Evolutionary conservation across 1,140 invertebrate genomes (phyloP).

Genomic region (Trissolcus basalis): DNA sequence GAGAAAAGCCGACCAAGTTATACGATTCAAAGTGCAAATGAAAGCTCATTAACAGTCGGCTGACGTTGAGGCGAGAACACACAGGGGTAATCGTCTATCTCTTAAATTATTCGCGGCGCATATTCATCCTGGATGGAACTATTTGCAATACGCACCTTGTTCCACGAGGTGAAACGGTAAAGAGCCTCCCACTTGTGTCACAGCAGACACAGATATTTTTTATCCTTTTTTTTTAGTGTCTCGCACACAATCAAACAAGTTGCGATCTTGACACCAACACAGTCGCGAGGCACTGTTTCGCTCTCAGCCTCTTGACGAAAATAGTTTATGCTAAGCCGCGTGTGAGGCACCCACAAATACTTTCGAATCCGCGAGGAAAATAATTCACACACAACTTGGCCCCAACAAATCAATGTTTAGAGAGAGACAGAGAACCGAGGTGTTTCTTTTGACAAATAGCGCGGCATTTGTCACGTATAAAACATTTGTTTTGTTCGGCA

Average conservation of each 20-base stretch:
- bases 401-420: constrained; percentile 1
- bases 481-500: background rate
- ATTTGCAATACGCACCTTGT: constrained; percentile 37
- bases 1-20: constrained; percentile 8
- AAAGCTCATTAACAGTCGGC: constrained; percentile 30
- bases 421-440: background rate
- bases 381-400: background rate
- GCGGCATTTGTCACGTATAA: constrained; percentile 13
- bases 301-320: constrained; percentile 55
- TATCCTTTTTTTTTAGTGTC: constrained; percentile 24
- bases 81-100: constrained; percentile 9
- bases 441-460: constrained; percentile 8
- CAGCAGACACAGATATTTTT: constrained; percentile 22
- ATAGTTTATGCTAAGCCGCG: constrained; percentile 53
- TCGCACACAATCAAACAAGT: constrained; percentile 39
- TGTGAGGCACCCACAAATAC: constrained; percentile 26
- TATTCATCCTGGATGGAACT: constrained; percentile 9
- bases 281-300: constrained; percentile 22
- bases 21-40: constrained; percentile 8
- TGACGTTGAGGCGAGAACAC: constrained; percentile 12
- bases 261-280: constrained; percentile 54
- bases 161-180: constrained; percentile 34
- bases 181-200: constrained; percentile 37
- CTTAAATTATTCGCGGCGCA: constrained; percentile 41
- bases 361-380: constrained; percentile 12